phyloP scores from a whole-genome alignment of 2,797 vertebrate species.

The Mus minutoides region DNA sequence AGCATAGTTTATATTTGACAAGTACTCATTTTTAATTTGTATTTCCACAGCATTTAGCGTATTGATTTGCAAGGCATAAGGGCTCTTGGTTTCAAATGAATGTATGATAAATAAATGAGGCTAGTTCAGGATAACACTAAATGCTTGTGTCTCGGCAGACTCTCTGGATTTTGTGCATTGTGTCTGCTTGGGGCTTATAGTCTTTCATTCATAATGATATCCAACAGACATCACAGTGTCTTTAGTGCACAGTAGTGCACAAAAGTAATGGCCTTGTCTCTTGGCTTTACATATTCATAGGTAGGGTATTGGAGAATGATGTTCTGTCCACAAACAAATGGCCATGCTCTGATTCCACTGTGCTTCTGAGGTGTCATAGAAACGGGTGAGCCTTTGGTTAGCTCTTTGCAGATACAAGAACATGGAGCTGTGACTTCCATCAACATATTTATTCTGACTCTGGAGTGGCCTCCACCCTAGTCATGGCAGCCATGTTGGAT shows the following conservation, averaged over 20 bases:
- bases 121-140: conserved; percentile 10
- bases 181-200: not conserved
- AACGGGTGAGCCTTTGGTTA: conserved; percentile 21
- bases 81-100: conserved; percentile 27
- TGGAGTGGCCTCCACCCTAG: not conserved
- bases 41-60: not conserved
- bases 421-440: not conserved
- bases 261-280: conserved; percentile 11
- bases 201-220: not conserved
- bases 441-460: not conserved
- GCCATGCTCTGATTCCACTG: not conserved
- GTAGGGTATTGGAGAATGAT: conserved; percentile 13
- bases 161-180: conserved; percentile 20
- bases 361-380: not conserved
- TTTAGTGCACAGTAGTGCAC: not conserved
- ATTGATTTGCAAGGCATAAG: conserved; percentile 33
- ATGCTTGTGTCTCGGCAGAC: not conserved
- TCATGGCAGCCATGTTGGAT: not conserved
- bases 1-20: conserved; percentile 61
- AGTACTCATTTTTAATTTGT: conserved; percentile 39
- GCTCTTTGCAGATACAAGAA: conserved; percentile 25
- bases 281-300: not conserved
- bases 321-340: not conserved
- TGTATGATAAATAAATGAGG: not conserved
- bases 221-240: not conserved